Conservation (phyloP, 2,888 invertebrate genomes). For the Hypercompe scribonia region DNA sequence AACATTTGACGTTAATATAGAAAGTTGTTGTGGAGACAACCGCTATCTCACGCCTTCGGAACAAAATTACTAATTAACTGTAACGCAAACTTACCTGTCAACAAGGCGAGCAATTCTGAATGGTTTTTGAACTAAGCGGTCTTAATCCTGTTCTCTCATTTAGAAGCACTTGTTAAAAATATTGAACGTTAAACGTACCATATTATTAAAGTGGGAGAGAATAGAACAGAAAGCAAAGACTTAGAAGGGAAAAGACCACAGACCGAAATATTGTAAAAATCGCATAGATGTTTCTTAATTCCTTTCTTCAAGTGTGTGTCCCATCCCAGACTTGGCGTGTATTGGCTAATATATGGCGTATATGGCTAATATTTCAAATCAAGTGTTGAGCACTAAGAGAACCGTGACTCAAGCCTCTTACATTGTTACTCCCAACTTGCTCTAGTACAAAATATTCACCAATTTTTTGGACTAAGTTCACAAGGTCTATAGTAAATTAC, state of each 20-base stretch:
- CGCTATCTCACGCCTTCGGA: conserved; percentile 7
- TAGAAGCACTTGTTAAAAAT: no score
- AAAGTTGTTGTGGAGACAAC: conserved; percentile 44
- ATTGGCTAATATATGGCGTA: no score
- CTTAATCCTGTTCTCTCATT: background rate
- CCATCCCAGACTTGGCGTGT: no score
- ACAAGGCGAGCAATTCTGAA: background rate
- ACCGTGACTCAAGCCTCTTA: background rate
- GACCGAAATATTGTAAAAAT: no score
- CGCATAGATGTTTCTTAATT: no score
- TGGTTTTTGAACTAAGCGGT: background rate
- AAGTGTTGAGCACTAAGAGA: background rate
- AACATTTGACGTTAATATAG: conserved; percentile 53
- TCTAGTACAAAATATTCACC: background rate
- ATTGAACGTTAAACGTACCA: background rate
- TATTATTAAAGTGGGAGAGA: background rate
- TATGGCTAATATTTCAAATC: background rate
- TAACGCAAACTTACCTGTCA: background rate
- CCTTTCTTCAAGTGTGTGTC: no score
- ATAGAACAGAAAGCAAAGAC: background rate
- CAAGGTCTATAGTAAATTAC: background rate
- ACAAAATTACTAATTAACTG: conserved; percentile 13
- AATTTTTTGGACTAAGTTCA: background rate
- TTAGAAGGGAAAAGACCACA: no score
- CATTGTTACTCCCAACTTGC: background rate